Percentiles rank a stretch among this genome's conserved stretches.
Conservation (phyloP, 2,797 vertebrate genomes). For the Poeciliopsis paucimaculata region DNA sequence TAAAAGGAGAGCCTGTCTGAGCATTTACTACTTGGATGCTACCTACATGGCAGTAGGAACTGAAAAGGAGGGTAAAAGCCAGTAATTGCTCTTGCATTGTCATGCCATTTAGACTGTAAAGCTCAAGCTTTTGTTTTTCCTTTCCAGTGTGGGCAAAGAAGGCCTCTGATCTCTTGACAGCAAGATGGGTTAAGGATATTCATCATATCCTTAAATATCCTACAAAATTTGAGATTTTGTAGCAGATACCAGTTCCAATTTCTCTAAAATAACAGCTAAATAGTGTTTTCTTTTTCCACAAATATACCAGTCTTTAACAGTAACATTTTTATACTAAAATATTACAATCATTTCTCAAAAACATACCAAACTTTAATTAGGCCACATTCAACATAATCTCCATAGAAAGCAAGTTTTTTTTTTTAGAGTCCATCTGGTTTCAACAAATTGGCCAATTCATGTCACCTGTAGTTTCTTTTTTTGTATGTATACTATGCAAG, state of each 20-base stretch:
- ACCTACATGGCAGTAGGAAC: slow-evolving; percentile 55
- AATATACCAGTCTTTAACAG: neutral
- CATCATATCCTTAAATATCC: too few species aligned
- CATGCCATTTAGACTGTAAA: slow-evolving; percentile 85
- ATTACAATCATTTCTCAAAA: neutral
- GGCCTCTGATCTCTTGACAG: slow-evolving; percentile 44
- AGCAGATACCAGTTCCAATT: neutral
- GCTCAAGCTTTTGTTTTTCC: slow-evolving; percentile 45
- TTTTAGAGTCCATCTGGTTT: neutral
- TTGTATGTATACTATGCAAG: slow-evolving; percentile 2
- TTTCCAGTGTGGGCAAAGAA: slow-evolving; percentile 27
- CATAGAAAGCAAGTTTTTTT: neutral
- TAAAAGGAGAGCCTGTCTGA: slow-evolving; percentile 96
- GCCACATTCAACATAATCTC: neutral
- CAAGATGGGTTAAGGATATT: slow-evolving; percentile 26
- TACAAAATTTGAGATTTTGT: neutral
- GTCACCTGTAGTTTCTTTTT: neutral
- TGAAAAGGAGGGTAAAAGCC: slow-evolving; percentile 83
- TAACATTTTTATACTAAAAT: neutral
- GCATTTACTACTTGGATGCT: slow-evolving; percentile 88
- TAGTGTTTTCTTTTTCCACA: neutral
- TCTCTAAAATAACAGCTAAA: neutral
- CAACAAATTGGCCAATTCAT: neutral
- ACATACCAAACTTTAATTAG: neutral
- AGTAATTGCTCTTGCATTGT: slow-evolving; percentile 93